Conservation (phyloP, 2,888 invertebrate species). For the Chironomus tentans region DNA sequence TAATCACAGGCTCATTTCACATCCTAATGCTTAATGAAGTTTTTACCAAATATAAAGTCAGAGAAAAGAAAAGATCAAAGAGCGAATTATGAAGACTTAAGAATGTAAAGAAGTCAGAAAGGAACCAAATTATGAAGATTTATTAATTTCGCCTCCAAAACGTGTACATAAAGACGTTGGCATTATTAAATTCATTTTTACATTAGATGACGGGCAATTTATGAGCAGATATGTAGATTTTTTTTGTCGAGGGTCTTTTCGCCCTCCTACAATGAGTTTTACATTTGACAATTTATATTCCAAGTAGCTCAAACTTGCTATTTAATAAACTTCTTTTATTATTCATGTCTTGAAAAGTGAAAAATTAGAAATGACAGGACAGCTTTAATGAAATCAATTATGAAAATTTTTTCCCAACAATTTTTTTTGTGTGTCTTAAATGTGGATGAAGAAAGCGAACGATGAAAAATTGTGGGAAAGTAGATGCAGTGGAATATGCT, state of each 20-base stretch:
- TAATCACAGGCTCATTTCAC: not conserved
- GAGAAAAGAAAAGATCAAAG: slow-evolving; percentile 11
- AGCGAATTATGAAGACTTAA: slow-evolving; percentile 18
- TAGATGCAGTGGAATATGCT: too few relatives aligned
- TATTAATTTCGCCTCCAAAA: slow-evolving; percentile 18
- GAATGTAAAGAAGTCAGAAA: not conserved
- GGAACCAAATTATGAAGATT: slow-evolving; percentile 1
- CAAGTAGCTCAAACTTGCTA: not conserved
- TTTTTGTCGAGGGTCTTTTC: not conserved
- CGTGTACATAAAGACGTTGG: slow-evolving; percentile 8
- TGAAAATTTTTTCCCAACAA: slow-evolving; percentile 13
- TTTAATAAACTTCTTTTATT: not conserved
- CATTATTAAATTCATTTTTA: not conserved
- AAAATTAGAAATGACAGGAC: slow-evolving; percentile 19
- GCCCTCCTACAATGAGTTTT: not conserved
- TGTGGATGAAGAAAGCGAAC: too few relatives aligned
- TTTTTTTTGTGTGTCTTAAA: not conserved
- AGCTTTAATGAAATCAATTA: slow-evolving; percentile 26
- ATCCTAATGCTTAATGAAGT: not conserved
- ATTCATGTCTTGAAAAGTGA: slow-evolving; percentile 9
- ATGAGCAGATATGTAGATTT: not conserved
- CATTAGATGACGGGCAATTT: not conserved
- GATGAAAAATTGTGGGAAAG: too few relatives aligned
- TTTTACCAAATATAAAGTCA: not conserved
- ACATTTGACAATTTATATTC: not conserved